Percentiles rank a stretch among this genome's conserved stretches.
phyloP scores from a whole-genome alignment of 2,888 invertebrate species.

The Aporophyla lueneburgensis region DNA sequence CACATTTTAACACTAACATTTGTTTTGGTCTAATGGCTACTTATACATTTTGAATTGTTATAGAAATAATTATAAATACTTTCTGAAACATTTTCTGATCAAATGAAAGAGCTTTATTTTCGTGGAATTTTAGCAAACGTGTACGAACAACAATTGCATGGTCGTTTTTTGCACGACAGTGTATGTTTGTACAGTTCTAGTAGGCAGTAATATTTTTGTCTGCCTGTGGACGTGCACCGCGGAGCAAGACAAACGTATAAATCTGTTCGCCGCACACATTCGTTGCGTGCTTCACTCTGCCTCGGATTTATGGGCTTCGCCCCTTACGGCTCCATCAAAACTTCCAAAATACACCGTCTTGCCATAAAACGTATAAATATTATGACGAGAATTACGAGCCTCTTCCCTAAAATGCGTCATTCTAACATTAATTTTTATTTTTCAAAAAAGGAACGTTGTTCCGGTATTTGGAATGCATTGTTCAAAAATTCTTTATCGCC shows the following conservation, averaged over 20 bases:
- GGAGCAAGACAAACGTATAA: slow-evolving; percentile 82
- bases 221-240: slow-evolving; percentile 75
- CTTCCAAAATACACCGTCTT: slow-evolving; percentile 68
- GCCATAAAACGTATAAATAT: slow-evolving; percentile 64
- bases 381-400: slow-evolving; percentile 53
- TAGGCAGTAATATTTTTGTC: slow-evolving; percentile 76
- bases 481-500: slow-evolving; percentile 28
- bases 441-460: slow-evolving; percentile 7
- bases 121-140: slow-evolving; percentile 20
- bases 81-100: no score
- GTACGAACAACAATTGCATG: slow-evolving; percentile 22
- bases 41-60: not conserved
- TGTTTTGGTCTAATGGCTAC: not conserved
- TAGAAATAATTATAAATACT: not conserved
- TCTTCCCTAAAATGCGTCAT: slow-evolving; percentile 35
- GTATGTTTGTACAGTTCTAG: slow-evolving; percentile 29
- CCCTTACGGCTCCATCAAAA: slow-evolving; percentile 79
- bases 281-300: slow-evolving; percentile 81
- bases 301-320: slow-evolving; percentile 79
- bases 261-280: slow-evolving; percentile 81
- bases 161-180: slow-evolving; percentile 23
- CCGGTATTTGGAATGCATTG: slow-evolving; percentile 13
- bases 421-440: slow-evolving; percentile 23
- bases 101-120: not conserved
- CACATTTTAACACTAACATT: no score